Evolutionary conservation across 1,140 invertebrate genomes (phyloP).

Genomic region (Araneus ventricosus): DNA sequence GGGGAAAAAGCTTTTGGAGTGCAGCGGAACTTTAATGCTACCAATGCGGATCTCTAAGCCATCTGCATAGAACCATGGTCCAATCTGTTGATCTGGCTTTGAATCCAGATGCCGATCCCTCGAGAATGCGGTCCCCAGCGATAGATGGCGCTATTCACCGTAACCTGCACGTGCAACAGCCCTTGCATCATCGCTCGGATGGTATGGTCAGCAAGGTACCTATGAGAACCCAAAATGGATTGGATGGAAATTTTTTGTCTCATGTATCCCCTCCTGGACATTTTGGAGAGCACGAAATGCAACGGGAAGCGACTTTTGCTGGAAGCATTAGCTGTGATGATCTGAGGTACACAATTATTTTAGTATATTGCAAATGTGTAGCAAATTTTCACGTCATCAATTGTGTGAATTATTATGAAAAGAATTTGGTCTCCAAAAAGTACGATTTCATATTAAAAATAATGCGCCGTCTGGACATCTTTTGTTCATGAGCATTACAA

Average conservation of each 20-base stretch:
- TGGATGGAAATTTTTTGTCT: neutral
- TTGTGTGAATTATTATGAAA: neutral
- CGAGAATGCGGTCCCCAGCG: conserved; percentile 1
- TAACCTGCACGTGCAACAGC: neutral
- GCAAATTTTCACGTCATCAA: neutral
- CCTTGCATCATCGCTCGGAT: conserved; percentile 37
- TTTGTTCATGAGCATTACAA: too few species aligned
- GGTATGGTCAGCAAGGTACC: conserved; percentile 43
- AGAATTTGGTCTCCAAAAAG: too few species aligned
- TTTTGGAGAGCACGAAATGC: neutral
- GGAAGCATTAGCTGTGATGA: neutral
- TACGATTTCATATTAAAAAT: too few species aligned
- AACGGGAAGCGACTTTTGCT: neutral
- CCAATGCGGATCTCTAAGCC: neutral
- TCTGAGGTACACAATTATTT: neutral
- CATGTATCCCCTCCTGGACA: neutral
- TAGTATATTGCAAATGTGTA: neutral
- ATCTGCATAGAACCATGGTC: conserved; percentile 45
- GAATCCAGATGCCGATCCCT: neutral
- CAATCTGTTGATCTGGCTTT: conserved; percentile 35
- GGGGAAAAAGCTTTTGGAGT: neutral
- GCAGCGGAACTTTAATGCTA: neutral
- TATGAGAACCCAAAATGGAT: neutral
- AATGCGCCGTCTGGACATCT: too few species aligned
- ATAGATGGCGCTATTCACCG: conserved; percentile 43